Conservation (phyloP, 2,797 vertebrate species). For the Oreonectes daqikongensis region DNA sequence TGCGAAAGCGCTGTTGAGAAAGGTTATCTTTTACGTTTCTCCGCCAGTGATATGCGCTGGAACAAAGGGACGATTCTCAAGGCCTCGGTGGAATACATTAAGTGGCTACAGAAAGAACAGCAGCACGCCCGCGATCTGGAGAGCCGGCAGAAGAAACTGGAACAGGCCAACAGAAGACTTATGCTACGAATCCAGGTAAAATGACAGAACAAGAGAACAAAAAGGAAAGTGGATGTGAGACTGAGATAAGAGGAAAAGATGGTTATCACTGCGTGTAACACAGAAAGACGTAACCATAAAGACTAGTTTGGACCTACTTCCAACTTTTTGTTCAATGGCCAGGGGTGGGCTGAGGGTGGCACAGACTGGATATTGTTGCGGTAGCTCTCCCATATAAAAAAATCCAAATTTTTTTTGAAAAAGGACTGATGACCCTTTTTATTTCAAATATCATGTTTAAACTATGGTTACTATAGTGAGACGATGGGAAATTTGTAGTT, state of each 20-base stretch:
- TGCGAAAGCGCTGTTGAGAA: constrained; percentile 79
- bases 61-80: constrained; percentile 99
- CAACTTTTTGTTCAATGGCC: neutral
- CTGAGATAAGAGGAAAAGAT: neutral
- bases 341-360: too few relatives aligned
- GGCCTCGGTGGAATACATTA: constrained; percentile 99
- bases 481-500: too few relatives aligned
- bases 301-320: too few relatives aligned
- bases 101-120: constrained; percentile 99
- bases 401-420: too few relatives aligned
- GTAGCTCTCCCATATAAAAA: too few relatives aligned
- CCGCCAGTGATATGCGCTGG: constrained; percentile 97
- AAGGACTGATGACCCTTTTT: too few relatives aligned
- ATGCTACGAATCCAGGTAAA: constrained; percentile 95
- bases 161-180: constrained; percentile 91
- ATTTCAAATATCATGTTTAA: too few relatives aligned
- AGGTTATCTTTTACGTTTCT: constrained; percentile 61
- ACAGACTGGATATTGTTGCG: too few relatives aligned
- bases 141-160: constrained; percentile 95
- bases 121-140: constrained; percentile 94
- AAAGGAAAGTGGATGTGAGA: neutral
- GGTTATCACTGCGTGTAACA: neutral
- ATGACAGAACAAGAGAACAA: constrained; percentile 35
- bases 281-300: neutral
- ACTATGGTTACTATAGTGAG: too few relatives aligned